A percentile compares a stretch with the other conserved stretches of the same genome.
These are phyloP conservation scores for Cheilosia vernalis DNA, from an alignment of 2,888 invertebrate genomes.

Conservation along the genomic window DNA sequence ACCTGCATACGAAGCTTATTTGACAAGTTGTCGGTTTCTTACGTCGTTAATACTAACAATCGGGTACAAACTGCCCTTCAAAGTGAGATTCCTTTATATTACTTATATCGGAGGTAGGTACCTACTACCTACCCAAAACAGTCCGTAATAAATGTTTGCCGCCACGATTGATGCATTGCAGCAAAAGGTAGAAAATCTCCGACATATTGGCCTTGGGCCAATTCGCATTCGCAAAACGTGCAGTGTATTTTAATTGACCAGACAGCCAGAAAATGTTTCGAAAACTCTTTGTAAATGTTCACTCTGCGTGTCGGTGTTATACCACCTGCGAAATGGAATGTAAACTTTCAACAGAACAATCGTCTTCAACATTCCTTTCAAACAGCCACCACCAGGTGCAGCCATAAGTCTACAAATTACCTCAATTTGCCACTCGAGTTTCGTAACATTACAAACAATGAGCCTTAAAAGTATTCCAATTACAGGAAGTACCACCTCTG, in stretches of 20 bases:
- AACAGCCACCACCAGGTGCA: constrained; percentile 60
- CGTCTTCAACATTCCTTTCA: neutral
- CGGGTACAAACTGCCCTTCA: no score
- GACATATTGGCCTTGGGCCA: constrained; percentile 52
- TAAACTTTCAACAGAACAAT: constrained; percentile 3
- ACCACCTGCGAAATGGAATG: constrained; percentile 2
- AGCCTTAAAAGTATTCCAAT: constrained; percentile 71
- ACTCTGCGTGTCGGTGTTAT: constrained; percentile 2
- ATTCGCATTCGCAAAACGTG: constrained; percentile 47
- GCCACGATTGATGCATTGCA: constrained; percentile 57
- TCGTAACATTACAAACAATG: constrained; percentile 70
- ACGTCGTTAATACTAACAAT: no score
- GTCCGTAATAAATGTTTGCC: neutral
- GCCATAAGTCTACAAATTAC: constrained; percentile 58
- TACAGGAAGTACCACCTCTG: constrained; percentile 71
- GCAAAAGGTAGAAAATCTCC: constrained; percentile 57
- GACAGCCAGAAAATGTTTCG: constrained; percentile 5
- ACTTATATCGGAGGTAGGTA: no score
- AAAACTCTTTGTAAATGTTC: neutral
- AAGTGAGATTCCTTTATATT: no score
- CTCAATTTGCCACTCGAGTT: constrained; percentile 74
- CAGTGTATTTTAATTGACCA: constrained; percentile 63
- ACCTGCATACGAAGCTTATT: no score
- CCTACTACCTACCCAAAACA: no score
- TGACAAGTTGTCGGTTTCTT: no score